phyloP scores from a whole-genome alignment of 2,797 vertebrate species.

The Thripadectes ignobilis region DNA sequence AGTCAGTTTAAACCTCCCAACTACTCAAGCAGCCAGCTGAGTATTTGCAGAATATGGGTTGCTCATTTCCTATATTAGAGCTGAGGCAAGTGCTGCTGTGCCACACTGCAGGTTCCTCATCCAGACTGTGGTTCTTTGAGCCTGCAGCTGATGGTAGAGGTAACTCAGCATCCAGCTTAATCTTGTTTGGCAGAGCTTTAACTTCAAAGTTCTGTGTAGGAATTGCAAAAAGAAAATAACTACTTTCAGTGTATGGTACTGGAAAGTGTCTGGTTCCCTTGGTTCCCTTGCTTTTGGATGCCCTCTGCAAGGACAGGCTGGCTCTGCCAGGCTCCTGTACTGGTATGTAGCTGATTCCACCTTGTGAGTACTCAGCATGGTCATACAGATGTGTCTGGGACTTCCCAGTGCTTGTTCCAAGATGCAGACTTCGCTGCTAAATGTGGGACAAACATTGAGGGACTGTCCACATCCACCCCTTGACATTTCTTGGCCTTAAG shows the following conservation, averaged over 20 bases:
- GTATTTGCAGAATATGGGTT: not conserved
- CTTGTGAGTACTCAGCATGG: not conserved
- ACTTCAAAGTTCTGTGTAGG: not conserved
- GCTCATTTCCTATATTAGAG: not conserved
- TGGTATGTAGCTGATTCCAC: not conserved
- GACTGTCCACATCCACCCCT: not conserved
- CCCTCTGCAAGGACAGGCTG: not conserved
- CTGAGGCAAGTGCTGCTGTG: not conserved
- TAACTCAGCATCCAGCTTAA: not conserved
- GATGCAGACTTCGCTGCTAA: not conserved
- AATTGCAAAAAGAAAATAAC: not conserved
- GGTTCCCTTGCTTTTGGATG: not conserved
- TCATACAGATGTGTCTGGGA: not conserved
- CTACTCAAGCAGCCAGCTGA: not conserved
- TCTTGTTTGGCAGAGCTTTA: not conserved
- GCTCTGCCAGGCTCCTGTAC: not conserved
- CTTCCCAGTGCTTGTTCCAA: not conserved
- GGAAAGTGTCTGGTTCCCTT: not conserved
- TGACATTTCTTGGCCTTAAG: not conserved
- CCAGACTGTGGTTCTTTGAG: not conserved
- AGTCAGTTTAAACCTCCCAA: not conserved
- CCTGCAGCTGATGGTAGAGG: not conserved
- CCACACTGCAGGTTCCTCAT: not conserved
- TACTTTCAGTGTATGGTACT: not conserved
- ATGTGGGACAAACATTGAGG: not conserved